Evolutionary conservation across 2,888 invertebrate genomes (phyloP), one percentile per base, ranked within the genome.

Genomic region (Xanthia togata): DNA sequence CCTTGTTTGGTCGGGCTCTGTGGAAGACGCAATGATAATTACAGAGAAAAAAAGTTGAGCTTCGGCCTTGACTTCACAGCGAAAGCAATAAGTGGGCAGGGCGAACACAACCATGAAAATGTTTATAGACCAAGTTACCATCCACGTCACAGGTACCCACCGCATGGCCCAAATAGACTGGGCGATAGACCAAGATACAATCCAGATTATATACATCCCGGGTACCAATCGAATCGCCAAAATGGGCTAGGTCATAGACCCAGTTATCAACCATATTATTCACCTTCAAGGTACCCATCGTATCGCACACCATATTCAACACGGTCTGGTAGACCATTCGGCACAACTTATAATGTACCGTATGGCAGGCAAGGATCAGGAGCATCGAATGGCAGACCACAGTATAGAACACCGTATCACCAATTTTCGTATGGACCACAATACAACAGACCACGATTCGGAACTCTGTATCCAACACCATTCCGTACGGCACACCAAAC

Each of bases 1-100:
- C 73, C 73, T 0, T 73, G 70, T 72, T 53, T 68, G 14, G 9
- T 50, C 0, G 5, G 50, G 14, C 14, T 41, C 38, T 72, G 23
- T 26, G 23, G 20, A 44, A 4, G 41, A 26, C 20, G 26, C 57
- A 20, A 6, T 2, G 11, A 69, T n/a, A 38, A 38, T 20, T 8
- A 4, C 1, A n/a, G 1, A 2, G 23, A 8, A 23, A 23, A 6
- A 11, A 23, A 11, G 11, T 2, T 57, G 2, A 2, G 9, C 26
- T 1, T 57, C 4, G 26, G 9, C 26, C 4, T 17, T 0, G 38
- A 26, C 14, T 14, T 41, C 11, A 4, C 17, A 47, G 17, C 35
- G n/a, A 35, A 50, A 12, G 4, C n/a, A 4, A 20, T n/a, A 6
- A 17, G n/a, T n/a, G 70, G 41, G 14, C 14, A 26, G 5, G 17